Percentiles rank a stretch among this genome's conserved stretches.
phyloP scores from a whole-genome alignment of 2,113 vertebrate genomes.

The Cheilinus undulatus region DNA sequence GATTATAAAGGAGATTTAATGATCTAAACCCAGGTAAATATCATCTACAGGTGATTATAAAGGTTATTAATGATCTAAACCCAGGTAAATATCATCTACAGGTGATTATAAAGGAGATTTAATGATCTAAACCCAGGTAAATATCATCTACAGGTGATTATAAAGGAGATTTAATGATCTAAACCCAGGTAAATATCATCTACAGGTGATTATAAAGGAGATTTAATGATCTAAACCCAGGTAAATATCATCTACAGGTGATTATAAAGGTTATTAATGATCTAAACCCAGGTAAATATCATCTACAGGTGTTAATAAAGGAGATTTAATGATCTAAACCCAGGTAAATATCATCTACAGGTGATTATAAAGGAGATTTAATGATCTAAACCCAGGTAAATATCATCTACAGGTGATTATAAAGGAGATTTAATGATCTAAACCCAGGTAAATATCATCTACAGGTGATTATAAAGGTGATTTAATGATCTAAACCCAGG shows the following conservation, averaged over 20 bases:
- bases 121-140: background rate
- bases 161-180: too few relatives aligned
- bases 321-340: background rate
- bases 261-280: too few relatives aligned
- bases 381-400: background rate
- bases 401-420: too few relatives aligned
- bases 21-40: background rate
- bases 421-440: background rate
- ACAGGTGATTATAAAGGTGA: too few relatives aligned
- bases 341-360: background rate
- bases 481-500: background rate
- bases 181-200: background rate
- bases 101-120: too few relatives aligned
- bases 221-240: background rate
- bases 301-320: too few relatives aligned
- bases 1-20: too few relatives aligned
- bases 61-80: background rate
- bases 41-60: too few relatives aligned
- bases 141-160: too few relatives aligned
- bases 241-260: background rate
- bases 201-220: too few relatives aligned
- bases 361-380: too few relatives aligned
- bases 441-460: background rate
- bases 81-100: background rate
- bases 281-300: background rate